Conservation (phyloP, 2,797 vertebrate species). For the Enteromius thamalakanensis region DNA sequence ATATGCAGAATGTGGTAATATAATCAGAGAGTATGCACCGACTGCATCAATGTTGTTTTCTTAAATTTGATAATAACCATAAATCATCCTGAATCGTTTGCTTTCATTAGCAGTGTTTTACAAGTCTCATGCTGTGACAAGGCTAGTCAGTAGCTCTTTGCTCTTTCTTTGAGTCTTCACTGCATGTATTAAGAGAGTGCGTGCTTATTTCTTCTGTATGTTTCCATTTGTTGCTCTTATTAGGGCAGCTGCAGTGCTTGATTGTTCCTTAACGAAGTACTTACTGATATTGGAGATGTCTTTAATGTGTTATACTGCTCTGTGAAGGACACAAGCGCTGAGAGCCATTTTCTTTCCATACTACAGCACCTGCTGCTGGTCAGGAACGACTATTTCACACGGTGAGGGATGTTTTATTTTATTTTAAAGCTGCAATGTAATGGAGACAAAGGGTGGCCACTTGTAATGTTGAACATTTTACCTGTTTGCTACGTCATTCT, state of each 20-base stretch:
- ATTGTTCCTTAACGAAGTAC: slow-evolving; percentile 81
- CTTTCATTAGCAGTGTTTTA: slow-evolving; percentile 39
- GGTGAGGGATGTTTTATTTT: slow-evolving; percentile 76
- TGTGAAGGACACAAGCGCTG: slow-evolving; percentile 89
- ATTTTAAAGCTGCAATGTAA: not conserved
- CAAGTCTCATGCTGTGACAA: slow-evolving; percentile 13
- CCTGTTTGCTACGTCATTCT: not conserved
- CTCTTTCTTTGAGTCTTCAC: slow-evolving; percentile 34
- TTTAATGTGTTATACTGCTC: slow-evolving; percentile 88
- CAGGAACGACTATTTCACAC: slow-evolving; percentile 91
- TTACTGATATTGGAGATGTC: slow-evolving; percentile 91
- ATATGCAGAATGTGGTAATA: slow-evolving; percentile 33
- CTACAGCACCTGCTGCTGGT: slow-evolving; percentile 95
- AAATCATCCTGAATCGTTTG: slow-evolving; percentile 29
- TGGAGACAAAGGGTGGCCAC: not conserved
- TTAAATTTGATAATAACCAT: slow-evolving; percentile 43
- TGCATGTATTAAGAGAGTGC: not conserved
- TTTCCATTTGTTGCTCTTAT: not conserved
- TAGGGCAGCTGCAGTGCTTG: not conserved
- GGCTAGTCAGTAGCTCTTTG: slow-evolving; percentile 12
- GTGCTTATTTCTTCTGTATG: not conserved
- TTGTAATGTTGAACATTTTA: not conserved
- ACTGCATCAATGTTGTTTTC: slow-evolving; percentile 46
- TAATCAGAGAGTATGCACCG: slow-evolving; percentile 4
- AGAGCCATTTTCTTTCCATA: slow-evolving; percentile 92